A percentile compares a stretch with the other conserved stretches of the same genome.
Evolutionary conservation across 2,888 invertebrate genomes (phyloP).

Genomic region (Amorpha juglandis): DNA sequence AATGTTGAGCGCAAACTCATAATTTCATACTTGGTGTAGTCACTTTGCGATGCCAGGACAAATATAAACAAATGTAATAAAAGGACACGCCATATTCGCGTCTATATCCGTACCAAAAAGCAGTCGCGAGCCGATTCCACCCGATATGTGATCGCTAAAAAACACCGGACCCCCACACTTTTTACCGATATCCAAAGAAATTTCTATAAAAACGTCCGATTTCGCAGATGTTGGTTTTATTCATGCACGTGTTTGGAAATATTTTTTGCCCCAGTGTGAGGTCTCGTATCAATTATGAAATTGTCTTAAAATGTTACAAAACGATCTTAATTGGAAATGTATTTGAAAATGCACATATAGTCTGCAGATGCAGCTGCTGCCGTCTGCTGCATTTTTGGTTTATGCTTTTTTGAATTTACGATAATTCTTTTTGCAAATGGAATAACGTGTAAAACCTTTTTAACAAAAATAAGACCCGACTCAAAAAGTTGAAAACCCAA

Average conservation of each 20-base stretch:
- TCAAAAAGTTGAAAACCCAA: no score
- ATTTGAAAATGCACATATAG: slow-evolving; percentile 50
- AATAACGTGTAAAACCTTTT: background rate
- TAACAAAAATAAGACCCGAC: no score
- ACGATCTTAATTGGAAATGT: slow-evolving; percentile 63
- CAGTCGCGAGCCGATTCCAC: slow-evolving; percentile 65
- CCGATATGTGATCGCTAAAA: slow-evolving; percentile 75
- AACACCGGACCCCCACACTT: slow-evolving; percentile 60
- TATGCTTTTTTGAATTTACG: slow-evolving; percentile 30
- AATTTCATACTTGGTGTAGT: no score
- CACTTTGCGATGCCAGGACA: no score
- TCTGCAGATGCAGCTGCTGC: slow-evolving; percentile 47
- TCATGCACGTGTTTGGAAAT: slow-evolving; percentile 76
- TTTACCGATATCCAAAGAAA: slow-evolving; percentile 69
- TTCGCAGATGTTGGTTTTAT: slow-evolving; percentile 83
- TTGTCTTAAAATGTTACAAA: slow-evolving; percentile 57
- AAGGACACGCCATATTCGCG: slow-evolving; percentile 33
- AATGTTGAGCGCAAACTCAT: no score
- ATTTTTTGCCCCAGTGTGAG: slow-evolving; percentile 57
- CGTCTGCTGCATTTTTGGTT: slow-evolving; percentile 36
- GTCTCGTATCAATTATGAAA: slow-evolving; percentile 58
- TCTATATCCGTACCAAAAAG: slow-evolving; percentile 40
- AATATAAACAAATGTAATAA: background rate
- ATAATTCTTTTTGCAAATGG: slow-evolving; percentile 2
- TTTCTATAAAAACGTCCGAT: slow-evolving; percentile 70